A percentile compares a stretch with the other conserved stretches of the same genome.
Evolutionary conservation across 2,113 vertebrate genomes (phyloP).

Genomic region (Todiramphus chloris): DNA sequence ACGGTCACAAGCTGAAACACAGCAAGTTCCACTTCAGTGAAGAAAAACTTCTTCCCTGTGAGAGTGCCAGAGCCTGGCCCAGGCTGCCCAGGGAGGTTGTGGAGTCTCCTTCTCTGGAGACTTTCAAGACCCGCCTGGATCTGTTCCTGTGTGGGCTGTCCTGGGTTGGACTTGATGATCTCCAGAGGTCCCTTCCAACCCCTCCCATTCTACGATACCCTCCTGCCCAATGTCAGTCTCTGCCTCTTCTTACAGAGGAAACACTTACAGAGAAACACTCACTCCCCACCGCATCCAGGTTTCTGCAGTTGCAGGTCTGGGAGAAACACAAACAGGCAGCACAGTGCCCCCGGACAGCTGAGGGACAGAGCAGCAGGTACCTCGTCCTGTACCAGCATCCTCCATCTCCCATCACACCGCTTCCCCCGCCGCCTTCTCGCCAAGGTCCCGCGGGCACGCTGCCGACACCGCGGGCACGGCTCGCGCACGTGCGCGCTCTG

Average conservation of each 20-base stretch:
- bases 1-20: no score
- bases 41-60: no score
- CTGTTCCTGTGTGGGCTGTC: no score
- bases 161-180: no score
- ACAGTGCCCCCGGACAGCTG: not conserved
- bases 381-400: not conserved
- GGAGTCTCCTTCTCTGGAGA: no score
- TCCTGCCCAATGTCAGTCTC: not conserved
- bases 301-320: not conserved
- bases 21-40: no score
- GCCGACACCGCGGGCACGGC: not conserved
- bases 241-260: not conserved
- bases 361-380: not conserved
- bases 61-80: no score
- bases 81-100: no score
- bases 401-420: not conserved
- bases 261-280: not conserved
- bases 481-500: not conserved
- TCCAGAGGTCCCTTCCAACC: no score
- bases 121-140: no score
- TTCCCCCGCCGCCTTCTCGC: not conserved
- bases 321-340: not conserved
- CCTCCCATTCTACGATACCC: not conserved
- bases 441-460: not conserved
- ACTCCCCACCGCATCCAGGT: not conserved